Conservation (phyloP, 2,888 invertebrate genomes). For the Busseola fusca region DNA sequence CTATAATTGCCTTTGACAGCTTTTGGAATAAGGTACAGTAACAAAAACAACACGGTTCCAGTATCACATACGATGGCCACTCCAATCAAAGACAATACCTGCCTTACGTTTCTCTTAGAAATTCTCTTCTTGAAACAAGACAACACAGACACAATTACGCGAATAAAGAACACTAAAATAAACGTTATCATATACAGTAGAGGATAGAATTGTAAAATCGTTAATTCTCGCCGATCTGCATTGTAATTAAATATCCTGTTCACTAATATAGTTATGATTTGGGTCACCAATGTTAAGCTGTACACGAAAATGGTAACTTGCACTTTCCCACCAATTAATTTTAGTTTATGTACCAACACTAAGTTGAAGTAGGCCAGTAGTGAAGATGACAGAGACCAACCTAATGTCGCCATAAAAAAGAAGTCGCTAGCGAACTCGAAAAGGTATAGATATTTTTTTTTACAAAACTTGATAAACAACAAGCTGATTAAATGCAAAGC, state of each 20-base stretch:
- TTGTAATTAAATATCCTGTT: conserved; percentile 15
- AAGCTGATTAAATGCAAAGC: conserved; percentile 34
- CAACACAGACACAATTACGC: conserved; percentile 39
- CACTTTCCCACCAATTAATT: conserved; percentile 20
- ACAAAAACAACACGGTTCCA: conserved; percentile 26
- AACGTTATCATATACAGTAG: conserved; percentile 28
- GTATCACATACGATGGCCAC: conserved; percentile 52
- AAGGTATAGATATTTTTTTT: conserved; percentile 8
- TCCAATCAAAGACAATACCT: conserved; percentile 43
- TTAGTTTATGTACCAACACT: conserved; percentile 30
- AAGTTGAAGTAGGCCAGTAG: conserved; percentile 45
- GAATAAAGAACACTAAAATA: conserved; percentile 29
- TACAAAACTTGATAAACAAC: conserved; percentile 15
- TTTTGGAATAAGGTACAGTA: conserved; percentile 16
- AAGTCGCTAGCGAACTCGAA: conserved; percentile 20
- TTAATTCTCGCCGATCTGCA: conserved; percentile 7
- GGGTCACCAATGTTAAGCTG: conserved; percentile 6
- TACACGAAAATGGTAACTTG: conserved; percentile 30
- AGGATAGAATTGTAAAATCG: conserved; percentile 20
- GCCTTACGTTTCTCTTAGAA: conserved; percentile 34
- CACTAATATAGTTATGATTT: conserved; percentile 29
- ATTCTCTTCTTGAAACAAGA: conserved; percentile 43
- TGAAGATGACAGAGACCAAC: conserved; percentile 36
- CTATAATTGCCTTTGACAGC: conserved; percentile 14
- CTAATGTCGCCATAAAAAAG: conserved; percentile 18